Percentiles rank a stretch among this genome's conserved stretches.
These are phyloP conservation scores for Myotis brandtii DNA, from an alignment of 2,113 vertebrate species.

Conservation along the genomic window DNA sequence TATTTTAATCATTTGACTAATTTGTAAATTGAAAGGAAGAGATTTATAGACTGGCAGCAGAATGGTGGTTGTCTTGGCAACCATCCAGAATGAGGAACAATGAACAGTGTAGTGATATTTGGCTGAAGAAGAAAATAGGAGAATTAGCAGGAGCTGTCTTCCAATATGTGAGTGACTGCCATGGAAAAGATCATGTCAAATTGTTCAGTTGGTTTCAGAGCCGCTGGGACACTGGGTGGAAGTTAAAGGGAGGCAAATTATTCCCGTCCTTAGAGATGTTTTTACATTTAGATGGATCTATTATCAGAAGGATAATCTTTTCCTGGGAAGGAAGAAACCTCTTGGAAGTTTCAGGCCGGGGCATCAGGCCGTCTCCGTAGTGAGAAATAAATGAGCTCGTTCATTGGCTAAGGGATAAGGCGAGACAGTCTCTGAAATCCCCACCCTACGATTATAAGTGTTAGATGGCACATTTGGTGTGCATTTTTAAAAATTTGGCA, in stretches of 20 bases:
- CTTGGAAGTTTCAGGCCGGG: background rate
- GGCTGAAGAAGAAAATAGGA: background rate
- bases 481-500: background rate
- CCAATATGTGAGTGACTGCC: background rate
- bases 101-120: background rate
- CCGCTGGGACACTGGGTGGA: background rate
- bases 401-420: background rate
- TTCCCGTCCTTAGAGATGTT: background rate
- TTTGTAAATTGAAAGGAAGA: background rate
- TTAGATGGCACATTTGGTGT: background rate
- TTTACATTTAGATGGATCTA: background rate
- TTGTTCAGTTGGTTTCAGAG: background rate
- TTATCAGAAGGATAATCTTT: background rate
- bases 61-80: background rate
- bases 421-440: background rate
- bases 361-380: fast-evolving
- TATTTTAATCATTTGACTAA: background rate
- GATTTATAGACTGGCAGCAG: background rate
- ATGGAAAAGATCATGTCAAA: background rate
- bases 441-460: background rate
- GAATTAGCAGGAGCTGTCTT: background rate
- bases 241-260: background rate
- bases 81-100: background rate
- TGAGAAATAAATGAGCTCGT: background rate
- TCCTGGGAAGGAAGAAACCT: background rate